Percentiles rank a stretch among this genome's conserved stretches.
Conservation (phyloP, 2,888 invertebrate species). For the Coelinius sp. region DNA sequence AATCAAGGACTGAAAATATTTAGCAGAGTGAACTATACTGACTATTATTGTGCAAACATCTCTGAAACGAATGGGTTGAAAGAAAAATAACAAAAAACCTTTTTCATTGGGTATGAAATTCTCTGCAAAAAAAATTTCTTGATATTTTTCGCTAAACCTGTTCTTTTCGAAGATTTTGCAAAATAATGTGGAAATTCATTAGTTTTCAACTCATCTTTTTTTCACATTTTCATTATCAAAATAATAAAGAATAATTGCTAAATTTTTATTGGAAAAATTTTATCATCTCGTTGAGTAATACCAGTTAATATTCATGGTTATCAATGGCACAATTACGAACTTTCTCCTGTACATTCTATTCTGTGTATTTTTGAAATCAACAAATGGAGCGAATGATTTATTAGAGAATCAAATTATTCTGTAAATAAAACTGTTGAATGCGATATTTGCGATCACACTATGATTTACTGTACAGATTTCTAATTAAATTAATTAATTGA, state of each 20-base stretch:
- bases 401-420: conserved; percentile 7
- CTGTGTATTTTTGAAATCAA: not conserved
- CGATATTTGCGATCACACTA: conserved; percentile 39
- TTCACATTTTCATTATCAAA: not conserved
- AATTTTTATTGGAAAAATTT: conserved; percentile 13
- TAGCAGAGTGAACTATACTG: not conserved
- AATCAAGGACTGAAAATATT: conserved; percentile 35
- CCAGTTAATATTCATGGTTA: conserved; percentile 19
- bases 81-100: too few relatives aligned
- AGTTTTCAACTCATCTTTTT: not conserved
- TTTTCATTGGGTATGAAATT: too few relatives aligned
- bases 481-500: conserved; percentile 8
- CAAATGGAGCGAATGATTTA: not conserved
- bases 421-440: conserved; percentile 23
- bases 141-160: not conserved
- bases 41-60: not conserved
- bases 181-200: not conserved
- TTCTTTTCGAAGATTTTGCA: not conserved
- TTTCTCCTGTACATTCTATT: conserved; percentile 2
- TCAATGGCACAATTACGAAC: conserved; percentile 27
- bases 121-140: too few relatives aligned
- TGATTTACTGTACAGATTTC: conserved; percentile 21
- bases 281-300: conserved; percentile 12
- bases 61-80: not conserved
- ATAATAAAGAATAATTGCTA: not conserved